Evolutionary conservation across 2,888 invertebrate species (phyloP), one percentile per base, ranked within the genome.

Genomic region (Anaspis maculata): DNA sequence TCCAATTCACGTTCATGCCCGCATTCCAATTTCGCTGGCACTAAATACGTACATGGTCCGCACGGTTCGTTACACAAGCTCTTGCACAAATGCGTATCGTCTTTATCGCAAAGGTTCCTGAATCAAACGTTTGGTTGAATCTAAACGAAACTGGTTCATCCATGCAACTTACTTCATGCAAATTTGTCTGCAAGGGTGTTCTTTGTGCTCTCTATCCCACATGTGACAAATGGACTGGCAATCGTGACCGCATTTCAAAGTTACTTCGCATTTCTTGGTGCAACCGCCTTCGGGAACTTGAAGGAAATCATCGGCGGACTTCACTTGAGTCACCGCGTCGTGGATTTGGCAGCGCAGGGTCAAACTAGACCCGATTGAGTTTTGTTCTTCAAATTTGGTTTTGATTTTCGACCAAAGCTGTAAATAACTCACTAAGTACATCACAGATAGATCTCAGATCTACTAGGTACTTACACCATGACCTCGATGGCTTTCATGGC

Each of bases 201-300:
- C 27, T 1, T 30, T 14, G 48, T 83, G 82, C 0, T 68, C 59
- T 13, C 65, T 57, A 44, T 81, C 76, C 29, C 64, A 61, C 2
- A 68, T 60, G 49, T 83, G 83, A 51, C 84, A 84, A 9, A 71
- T 48, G 21, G 64, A 61, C 1, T 58, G 58, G 57, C 84, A 85
- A 2, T 45, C 49, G 56, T 85, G 84, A 0, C 76, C 77, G 54
- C 84, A 85, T 1, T 28, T 32, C 36, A 52, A 40, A 3, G 16
- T 11, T 9, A 25, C 36, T 11, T 67, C 62, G 52, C 84, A 85
- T 11, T 59, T 58, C 24, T 52, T 39, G 15, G 56, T 51, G 52
- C 83, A 84, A 1, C 83, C 83, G 2, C 77, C 77, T 59, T 77
- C 74, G 0, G 71, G 66, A 4, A 71, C 64, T 14, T 66, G 61